Base-by-base conservation (phyloP, 2,888 invertebrate species). In the Cotesia congregata region DNA sequence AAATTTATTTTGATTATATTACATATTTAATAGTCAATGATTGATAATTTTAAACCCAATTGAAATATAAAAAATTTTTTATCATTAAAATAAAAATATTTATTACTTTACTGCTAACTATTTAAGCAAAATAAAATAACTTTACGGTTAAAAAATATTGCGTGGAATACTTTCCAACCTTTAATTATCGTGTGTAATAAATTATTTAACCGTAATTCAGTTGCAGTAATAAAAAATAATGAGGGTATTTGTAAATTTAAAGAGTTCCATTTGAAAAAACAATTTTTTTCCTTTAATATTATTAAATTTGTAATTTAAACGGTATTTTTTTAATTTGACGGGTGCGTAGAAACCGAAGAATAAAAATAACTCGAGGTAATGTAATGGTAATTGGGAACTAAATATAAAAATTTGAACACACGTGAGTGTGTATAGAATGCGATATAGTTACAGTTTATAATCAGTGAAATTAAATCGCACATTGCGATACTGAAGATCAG, bases 321-420 rank as follows among this genome's bases (percentile, higher is more conserved):
- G 50, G 50, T 50, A 50, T 50, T 50, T 50, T 50, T 50, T 17
- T 74, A 71, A 75, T 67, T 68, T 78, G 69, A 41, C 78, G 74
- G 78, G 75, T 79, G 72, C 30, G 30, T 30, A 30, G 50, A 50
- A 50, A 50, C 50, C 9, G 50, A 50, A 2, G 12, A 50, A 12
- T 7, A 50, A 50, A 9, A 50, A 50, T 7, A 50, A 30, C 30
- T 30, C 30, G 30, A 50, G 50, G 50, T 50, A 50, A 50, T 50
- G 30, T 3, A 30, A 30, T 50, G 2, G 1, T 50, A 12, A 12
- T 50, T 50, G 30, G 30, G 3, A 50, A 50, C 7, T 50, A 50
- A 50, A 50, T 50, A 12, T 50, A 12, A 12, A 50, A 12, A 9
- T 50, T 50, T 50, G 12, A 12, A 50, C 12, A 12, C 12, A 50